Evolutionary conservation across 2,113 vertebrate genomes (phyloP).

Genomic region (Bambusicola thoracicus): DNA sequence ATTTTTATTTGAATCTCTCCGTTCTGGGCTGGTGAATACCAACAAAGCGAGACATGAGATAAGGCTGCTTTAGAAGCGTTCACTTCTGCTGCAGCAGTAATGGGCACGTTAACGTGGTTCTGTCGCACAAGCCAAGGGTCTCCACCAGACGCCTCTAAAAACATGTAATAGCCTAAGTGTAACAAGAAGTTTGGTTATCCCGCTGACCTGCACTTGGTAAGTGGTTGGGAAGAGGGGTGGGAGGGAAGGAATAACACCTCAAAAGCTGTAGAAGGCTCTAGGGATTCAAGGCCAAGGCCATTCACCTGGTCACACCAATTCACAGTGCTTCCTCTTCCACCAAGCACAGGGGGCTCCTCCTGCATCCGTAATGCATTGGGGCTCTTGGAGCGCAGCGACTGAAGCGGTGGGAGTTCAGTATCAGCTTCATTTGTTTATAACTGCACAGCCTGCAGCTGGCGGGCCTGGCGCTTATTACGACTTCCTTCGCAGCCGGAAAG

Average conservation of each 20-base stretch:
- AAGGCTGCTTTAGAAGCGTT: neutral
- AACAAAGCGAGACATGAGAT: neutral
- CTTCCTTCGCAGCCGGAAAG: neutral
- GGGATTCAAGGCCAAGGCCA: neutral
- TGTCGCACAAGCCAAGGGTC: neutral
- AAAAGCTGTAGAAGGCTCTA: neutral
- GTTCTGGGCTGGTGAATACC: constrained; percentile 15
- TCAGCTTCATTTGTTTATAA: constrained; percentile 10
- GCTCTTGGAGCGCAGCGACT: neutral
- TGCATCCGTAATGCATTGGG: neutral
- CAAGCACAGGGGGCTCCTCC: neutral
- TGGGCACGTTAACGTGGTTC: accelerated
- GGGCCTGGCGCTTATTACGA: neutral
- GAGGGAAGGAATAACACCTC: neutral
- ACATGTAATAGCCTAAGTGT: neutral
- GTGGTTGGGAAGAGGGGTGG: neutral
- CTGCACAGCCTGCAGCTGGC: neutral
- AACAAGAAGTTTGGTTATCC: neutral
- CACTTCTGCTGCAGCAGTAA: accelerated
- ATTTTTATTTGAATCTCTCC: constrained; percentile 60
- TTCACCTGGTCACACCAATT: accelerated
- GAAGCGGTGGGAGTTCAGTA: neutral
- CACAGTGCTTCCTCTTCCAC: neutral
- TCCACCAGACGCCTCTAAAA: neutral
- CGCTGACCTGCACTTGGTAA: neutral